phyloP scores from a whole-genome alignment of 2,888 invertebrate genomes.

The Nephrotoma appendiculata region DNA sequence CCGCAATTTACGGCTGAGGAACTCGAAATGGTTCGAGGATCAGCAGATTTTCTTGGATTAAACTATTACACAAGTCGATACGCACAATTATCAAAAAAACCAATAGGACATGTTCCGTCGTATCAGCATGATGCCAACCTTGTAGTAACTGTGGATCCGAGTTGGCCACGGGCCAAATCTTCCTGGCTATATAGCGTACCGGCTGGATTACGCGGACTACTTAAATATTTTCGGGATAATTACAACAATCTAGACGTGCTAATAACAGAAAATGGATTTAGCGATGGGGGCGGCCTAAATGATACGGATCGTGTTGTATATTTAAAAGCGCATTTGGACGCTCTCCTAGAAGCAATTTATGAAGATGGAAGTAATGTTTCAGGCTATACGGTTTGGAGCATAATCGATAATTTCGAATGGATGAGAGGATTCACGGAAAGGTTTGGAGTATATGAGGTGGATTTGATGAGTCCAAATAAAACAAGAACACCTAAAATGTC shows the following conservation, averaged over 20 bases:
- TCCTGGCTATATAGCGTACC: conserved; percentile 23
- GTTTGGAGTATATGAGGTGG: conserved; percentile 54
- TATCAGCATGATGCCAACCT: conserved; percentile 34
- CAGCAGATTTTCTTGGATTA: conserved; percentile 22
- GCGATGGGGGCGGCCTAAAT: conserved; percentile 25
- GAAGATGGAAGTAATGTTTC: conserved; percentile 34
- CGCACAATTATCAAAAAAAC: conserved; percentile 14
- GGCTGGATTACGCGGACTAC: conserved; percentile 18
- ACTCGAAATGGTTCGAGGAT: conserved; percentile 14
- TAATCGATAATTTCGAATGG: conserved; percentile 56
- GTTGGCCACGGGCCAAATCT: conserved; percentile 21
- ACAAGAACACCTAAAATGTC: conserved; percentile 49
- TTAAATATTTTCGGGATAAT: conserved; percentile 9
- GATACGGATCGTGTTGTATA: conserved; percentile 20
- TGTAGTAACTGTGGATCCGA: conserved; percentile 15
- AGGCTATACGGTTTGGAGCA: conserved; percentile 44
- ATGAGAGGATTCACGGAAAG: conserved; percentile 41
- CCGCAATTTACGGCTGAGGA: conserved; percentile 9
- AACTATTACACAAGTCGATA: conserved; percentile 22
- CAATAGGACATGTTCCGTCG: conserved; percentile 31
- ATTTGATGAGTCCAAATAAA: conserved; percentile 42
- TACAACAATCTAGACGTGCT: conserved; percentile 23
- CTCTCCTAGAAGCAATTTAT: conserved; percentile 34
- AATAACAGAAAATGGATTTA: conserved; percentile 41
- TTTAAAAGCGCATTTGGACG: conserved; percentile 26